phyloP scores from a whole-genome alignment of 1,140 invertebrate genomes.

The Melipona quadrifasciata region DNA sequence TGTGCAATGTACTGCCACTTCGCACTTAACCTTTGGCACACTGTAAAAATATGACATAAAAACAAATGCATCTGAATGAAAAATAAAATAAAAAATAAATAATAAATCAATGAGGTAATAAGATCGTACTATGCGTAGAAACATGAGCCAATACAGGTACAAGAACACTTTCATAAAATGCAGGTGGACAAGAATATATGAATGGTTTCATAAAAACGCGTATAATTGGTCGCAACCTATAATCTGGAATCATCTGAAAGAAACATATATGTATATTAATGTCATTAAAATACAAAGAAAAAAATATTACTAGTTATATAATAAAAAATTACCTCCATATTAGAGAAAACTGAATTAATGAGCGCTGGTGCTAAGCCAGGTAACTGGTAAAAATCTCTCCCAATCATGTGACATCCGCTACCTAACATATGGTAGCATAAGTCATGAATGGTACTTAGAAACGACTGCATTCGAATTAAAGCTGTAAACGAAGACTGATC shows the following conservation, averaged over 20 bases:
- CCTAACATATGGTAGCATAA: constrained; percentile 90
- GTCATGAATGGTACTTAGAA: constrained; percentile 87
- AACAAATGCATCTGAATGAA: neutral
- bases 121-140: constrained; percentile 87
- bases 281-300: neutral
- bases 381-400: constrained; percentile 91
- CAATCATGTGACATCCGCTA: constrained; percentile 88
- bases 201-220: constrained; percentile 93
- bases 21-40: constrained; percentile 88
- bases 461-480: constrained; percentile 91
- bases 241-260: constrained; percentile 89
- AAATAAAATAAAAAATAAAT: neutral
- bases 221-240: constrained; percentile 90
- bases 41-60: constrained; percentile 73
- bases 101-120: constrained; percentile 1
- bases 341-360: constrained; percentile 86
- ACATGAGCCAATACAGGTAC: constrained; percentile 90
- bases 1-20: constrained; percentile 91
- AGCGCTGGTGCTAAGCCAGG: constrained; percentile 85
- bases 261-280: neutral
- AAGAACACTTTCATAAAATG: constrained; percentile 88
- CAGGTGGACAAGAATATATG: constrained; percentile 91
- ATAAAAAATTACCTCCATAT: constrained; percentile 83
- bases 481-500: constrained; percentile 82
- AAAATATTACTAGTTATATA: neutral